Conservation (phyloP, 2,113 vertebrate genomes). For the Alectura lathami region DNA sequence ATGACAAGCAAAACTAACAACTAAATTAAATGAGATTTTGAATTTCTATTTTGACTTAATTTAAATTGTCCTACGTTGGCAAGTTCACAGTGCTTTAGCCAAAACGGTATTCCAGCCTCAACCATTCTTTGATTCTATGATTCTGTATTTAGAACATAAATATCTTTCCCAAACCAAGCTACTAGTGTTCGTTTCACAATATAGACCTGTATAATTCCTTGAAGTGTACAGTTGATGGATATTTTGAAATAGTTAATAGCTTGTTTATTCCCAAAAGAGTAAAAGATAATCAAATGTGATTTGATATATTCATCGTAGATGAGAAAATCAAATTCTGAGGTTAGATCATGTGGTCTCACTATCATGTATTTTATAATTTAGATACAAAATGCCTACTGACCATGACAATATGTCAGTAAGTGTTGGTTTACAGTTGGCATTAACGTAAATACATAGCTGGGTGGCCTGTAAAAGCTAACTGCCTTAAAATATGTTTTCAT, state of each 20-base stretch:
- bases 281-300: background rate
- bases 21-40: background rate
- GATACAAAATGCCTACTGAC: background rate
- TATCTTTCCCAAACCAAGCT: background rate
- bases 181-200: background rate
- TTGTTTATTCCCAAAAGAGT: background rate
- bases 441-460: background rate
- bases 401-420: background rate
- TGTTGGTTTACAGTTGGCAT: background rate
- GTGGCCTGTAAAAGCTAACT: background rate
- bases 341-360: background rate
- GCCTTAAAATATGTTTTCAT: background rate
- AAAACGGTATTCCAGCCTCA: background rate
- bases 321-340: background rate
- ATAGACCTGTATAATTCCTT: background rate
- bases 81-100: background rate
- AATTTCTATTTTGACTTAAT: background rate
- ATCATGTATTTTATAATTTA: background rate
- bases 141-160: background rate
- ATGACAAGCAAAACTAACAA: background rate
- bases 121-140: background rate
- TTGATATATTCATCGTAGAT: background rate
- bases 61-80: background rate
- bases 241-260: background rate
- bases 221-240: background rate